These are phyloP conservation scores for Polyodon spathula DNA, from an alignment of 2,113 vertebrate genomes.

Conservation along the genomic window DNA sequence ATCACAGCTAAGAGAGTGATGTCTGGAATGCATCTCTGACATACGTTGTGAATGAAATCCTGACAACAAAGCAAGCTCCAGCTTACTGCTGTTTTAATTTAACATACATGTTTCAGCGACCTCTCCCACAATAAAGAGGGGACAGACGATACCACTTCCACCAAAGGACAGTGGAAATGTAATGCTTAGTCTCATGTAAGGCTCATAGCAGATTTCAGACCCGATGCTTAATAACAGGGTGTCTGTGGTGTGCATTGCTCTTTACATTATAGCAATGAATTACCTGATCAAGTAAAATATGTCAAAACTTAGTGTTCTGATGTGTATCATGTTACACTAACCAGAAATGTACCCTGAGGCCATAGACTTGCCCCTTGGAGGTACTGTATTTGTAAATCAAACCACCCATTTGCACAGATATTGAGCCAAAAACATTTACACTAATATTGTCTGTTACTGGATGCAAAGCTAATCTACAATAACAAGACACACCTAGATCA, in stretches of 20 bases:
- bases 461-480: neutral
- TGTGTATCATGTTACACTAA: slow-evolving; percentile 5
- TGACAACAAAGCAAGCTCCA: slow-evolving; percentile 36
- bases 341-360: neutral
- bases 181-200: neutral
- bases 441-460: neutral
- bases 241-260: neutral
- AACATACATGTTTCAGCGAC: slow-evolving; percentile 28
- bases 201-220: neutral
- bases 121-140: slow-evolving; percentile 10
- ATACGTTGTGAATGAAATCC: slow-evolving; percentile 47
- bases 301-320: neutral
- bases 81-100: slow-evolving; percentile 30
- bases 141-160: neutral
- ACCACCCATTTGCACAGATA: neutral
- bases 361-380: neutral
- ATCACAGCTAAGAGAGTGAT: slow-evolving; percentile 40
- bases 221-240: neutral
- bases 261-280: neutral
- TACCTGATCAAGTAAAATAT: neutral
- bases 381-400: neutral
- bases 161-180: neutral
- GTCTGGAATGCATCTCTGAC: slow-evolving; percentile 43
- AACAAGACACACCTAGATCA: neutral
- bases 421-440: neutral